Evolutionary conservation across 2,888 invertebrate species (phyloP).

Genomic region (Folsomia manolachei): DNA sequence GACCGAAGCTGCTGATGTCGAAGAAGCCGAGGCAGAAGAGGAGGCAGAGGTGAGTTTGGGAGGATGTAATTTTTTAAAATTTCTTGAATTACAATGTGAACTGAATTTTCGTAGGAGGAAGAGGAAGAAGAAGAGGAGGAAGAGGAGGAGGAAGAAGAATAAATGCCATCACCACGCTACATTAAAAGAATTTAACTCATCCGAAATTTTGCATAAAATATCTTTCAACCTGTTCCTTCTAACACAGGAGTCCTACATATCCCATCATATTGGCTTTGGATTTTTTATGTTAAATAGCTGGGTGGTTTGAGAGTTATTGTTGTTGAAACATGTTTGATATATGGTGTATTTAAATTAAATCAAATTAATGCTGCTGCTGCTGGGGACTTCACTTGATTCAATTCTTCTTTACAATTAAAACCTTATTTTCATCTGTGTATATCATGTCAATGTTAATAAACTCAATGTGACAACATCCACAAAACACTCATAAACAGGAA

Average conservation of each 20-base stretch:
- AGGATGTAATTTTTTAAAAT: neutral
- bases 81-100: too few relatives aligned
- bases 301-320: neutral
- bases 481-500: neutral
- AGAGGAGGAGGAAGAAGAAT: slow-evolving; percentile 34
- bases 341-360: too few relatives aligned
- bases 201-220: slow-evolving; percentile 10
- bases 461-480: slow-evolving; percentile 5
- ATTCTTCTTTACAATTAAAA: neutral
- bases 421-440: slow-evolving; percentile 15
- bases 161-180: slow-evolving; percentile 5
- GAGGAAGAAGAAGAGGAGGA: slow-evolving; percentile 37
- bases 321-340: neutral
- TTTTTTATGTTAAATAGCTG: neutral
- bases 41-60: slow-evolving; percentile 55
- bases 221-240: too few relatives aligned
- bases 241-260: too few relatives aligned
- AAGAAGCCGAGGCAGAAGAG: slow-evolving; percentile 60
- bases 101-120: slow-evolving; percentile 28
- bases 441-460: slow-evolving; percentile 6
- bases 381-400: too few relatives aligned
- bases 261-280: neutral
- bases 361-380: too few relatives aligned
- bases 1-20: slow-evolving; percentile 53
- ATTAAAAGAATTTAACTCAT: neutral